These are phyloP conservation scores for Oceanodroma tethys DNA, from an alignment of 2,113 vertebrate genomes.

Conservation along the genomic window DNA sequence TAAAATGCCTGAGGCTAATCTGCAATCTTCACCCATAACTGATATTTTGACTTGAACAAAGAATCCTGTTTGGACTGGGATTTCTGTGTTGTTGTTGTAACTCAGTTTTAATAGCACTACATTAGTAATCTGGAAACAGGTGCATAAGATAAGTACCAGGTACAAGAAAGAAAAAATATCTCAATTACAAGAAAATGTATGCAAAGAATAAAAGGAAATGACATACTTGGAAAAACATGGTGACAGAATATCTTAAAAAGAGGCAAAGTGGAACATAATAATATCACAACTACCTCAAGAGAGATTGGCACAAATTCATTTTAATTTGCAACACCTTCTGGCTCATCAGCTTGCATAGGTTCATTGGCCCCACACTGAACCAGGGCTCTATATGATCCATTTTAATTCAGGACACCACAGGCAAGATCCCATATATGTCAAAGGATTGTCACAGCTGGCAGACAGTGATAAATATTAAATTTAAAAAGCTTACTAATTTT, in stretches of 20 bases:
- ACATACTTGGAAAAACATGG: neutral
- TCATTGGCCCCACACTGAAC: neutral
- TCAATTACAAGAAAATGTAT: neutral
- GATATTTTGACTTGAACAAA: neutral
- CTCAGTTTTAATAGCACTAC: neutral
- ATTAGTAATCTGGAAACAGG: neutral
- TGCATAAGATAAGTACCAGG: neutral
- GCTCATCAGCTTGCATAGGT: neutral
- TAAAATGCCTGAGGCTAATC: neutral
- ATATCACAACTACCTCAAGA: neutral
- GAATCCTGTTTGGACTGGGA: neutral
- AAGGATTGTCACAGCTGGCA: slow-evolving; percentile 38
- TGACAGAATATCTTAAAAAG: neutral
- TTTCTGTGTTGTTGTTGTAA: neutral
- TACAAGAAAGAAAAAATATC: neutral
- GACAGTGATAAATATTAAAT: slow-evolving; percentile 56
- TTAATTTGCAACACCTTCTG: slow-evolving; percentile 31
- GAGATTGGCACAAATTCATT: neutral
- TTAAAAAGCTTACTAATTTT: slow-evolving; percentile 44
- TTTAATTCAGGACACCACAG: slow-evolving; percentile 37
- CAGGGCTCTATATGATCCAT: neutral
- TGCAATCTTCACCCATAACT: neutral
- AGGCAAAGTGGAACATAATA: neutral
- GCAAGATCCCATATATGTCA: neutral
- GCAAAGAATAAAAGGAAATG: neutral